Conservation (phyloP, 1,140 invertebrate species). For the Caenorhabditis briggsae region DNA sequence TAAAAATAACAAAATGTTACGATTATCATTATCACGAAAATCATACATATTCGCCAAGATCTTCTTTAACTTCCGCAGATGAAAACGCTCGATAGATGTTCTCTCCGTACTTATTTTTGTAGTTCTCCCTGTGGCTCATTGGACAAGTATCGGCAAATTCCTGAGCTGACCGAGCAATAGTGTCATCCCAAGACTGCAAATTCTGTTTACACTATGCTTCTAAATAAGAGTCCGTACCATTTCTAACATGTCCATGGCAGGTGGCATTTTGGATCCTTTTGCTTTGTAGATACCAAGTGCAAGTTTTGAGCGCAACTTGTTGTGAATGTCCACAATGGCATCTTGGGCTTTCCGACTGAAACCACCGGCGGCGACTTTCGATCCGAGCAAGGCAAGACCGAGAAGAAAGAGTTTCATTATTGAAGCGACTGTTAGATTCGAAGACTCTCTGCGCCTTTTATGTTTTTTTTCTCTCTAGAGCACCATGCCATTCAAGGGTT, state of each 20-base stretch:
- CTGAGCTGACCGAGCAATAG: slow-evolving; percentile 21
- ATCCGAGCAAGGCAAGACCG: too few species aligned
- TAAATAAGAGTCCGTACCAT: slow-evolving; percentile 3
- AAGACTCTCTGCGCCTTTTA: too few species aligned
- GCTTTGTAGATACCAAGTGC: slow-evolving; percentile 31
- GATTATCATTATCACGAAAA: neutral
- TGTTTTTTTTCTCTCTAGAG: too few species aligned
- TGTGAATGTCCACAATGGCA: slow-evolving; percentile 36
- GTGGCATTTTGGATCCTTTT: slow-evolving; percentile 20
- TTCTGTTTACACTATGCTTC: too few species aligned
- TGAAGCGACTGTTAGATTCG: too few species aligned
- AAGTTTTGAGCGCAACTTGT: slow-evolving; percentile 41
- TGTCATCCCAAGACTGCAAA: neutral
- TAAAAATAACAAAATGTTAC: neutral
- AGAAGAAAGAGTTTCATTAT: too few species aligned
- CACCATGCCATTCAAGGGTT: too few species aligned
- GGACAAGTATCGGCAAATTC: slow-evolving; percentile 41
- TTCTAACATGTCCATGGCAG: slow-evolving; percentile 5
- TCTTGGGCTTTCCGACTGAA: slow-evolving; percentile 4
- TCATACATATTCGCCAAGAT: neutral
- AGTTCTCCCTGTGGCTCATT: neutral
- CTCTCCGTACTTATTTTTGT: slow-evolving; percentile 3
- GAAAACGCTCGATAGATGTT: slow-evolving; percentile 26
- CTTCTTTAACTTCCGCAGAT: neutral
- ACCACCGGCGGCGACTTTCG: too few species aligned